phyloP scores from a whole-genome alignment of 2,113 vertebrate species.

The Nesogale talazaci region DNA sequence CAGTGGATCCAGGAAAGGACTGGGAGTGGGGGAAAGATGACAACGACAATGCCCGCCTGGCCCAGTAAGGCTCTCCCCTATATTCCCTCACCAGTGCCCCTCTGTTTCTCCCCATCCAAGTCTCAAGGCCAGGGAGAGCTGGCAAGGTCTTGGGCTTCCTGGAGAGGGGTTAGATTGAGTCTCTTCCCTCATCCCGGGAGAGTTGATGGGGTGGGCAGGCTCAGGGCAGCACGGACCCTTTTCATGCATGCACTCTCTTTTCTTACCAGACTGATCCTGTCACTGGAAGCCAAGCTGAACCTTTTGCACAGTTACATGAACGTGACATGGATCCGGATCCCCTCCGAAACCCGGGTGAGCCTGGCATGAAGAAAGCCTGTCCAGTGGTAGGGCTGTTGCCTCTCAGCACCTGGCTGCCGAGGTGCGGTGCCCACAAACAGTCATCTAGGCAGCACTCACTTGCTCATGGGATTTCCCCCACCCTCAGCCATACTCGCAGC shows the following conservation, averaged over 20 bases:
- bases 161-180: neutral
- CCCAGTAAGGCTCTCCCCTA: slow-evolving; percentile 90
- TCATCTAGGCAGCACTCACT: neutral
- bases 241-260: slow-evolving; percentile 27
- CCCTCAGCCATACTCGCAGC: neutral
- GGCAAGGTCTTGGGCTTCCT: neutral
- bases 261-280: slow-evolving; percentile 94
- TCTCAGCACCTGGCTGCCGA: accelerated
- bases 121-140: neutral
- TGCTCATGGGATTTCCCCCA: neutral
- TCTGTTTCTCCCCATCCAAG: neutral
- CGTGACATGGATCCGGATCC: slow-evolving; percentile 99
- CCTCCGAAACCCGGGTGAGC: slow-evolving; percentile 97
- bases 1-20: slow-evolving; percentile 96
- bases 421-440: accelerated
- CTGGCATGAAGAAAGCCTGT: neutral
- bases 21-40: slow-evolving; percentile 99
- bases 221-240: accelerated
- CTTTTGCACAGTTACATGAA: slow-evolving; percentile 99
- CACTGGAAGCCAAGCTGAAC: slow-evolving; percentile 98
- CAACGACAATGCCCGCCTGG: slow-evolving; percentile 95
- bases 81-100: neutral
- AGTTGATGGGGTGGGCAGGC: neutral
- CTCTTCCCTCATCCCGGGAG: neutral
- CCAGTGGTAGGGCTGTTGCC: neutral